phyloP scores from a whole-genome alignment of 2,797 vertebrate species.

The Sebastes elongatus region DNA sequence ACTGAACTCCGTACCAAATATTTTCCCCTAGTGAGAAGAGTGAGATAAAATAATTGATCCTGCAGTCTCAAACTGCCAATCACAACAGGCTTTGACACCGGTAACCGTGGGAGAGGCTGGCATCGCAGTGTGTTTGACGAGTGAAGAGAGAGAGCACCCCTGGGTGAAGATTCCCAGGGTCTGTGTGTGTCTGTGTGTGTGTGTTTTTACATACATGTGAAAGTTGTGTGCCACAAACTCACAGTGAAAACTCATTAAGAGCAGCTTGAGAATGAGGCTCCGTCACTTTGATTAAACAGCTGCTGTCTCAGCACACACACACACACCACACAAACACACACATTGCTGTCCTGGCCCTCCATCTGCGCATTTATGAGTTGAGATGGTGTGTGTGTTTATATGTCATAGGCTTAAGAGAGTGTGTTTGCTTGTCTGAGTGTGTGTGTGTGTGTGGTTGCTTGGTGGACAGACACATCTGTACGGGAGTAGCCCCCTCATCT shows the following conservation, averaged over 20 bases:
- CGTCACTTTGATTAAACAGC: constrained; percentile 77
- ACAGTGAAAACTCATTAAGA: constrained; percentile 70
- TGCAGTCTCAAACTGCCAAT: neutral
- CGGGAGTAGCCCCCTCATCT: constrained; percentile 25
- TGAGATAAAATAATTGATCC: neutral
- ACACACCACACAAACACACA: constrained; percentile 33
- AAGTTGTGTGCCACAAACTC: constrained; percentile 52
- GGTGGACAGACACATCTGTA: constrained; percentile 53
- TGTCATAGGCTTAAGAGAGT: constrained; percentile 38
- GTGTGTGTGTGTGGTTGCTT: constrained; percentile 1
- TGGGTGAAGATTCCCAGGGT: constrained; percentile 56
- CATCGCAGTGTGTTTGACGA: constrained; percentile 59
- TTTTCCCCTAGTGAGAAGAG: neutral
- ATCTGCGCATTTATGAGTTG: constrained; percentile 69
- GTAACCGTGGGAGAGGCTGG: constrained; percentile 66
- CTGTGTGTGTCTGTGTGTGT: constrained; percentile 53
- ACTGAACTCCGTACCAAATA: neutral
- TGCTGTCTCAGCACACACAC: constrained; percentile 60
- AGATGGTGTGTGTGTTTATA: constrained; percentile 45
- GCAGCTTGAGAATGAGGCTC: constrained; percentile 70
- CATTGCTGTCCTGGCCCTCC: constrained; percentile 33
- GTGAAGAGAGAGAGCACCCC: constrained; percentile 15
- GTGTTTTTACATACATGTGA: constrained; percentile 48
- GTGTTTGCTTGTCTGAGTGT: constrained; percentile 16
- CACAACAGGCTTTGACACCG: constrained; percentile 23